A percentile compares a stretch with the other conserved stretches of the same genome.
These are phyloP conservation scores for Atherinosoma microstoma DNA, from an alignment of 2,797 vertebrate genomes.

Conservation along the genomic window DNA sequence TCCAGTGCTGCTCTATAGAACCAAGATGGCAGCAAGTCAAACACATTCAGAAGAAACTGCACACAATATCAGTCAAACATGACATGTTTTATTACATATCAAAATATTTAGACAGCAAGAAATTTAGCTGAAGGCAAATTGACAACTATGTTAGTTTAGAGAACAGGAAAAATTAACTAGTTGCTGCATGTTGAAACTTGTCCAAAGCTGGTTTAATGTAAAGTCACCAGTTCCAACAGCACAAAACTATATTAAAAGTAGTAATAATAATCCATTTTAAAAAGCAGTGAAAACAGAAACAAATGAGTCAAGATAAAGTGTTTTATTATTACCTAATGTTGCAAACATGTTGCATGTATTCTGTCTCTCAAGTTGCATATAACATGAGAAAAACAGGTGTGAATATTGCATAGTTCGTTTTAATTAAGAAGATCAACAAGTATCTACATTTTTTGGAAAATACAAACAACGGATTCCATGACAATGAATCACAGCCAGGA, in stretches of 20 bases:
- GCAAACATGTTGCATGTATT: background rate
- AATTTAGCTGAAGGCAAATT: too few relatives aligned
- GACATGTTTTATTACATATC: constrained; percentile 25
- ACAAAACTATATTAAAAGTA: background rate
- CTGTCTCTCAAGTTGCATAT: background rate
- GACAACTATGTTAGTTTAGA: background rate
- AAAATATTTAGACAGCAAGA: constrained; percentile 6
- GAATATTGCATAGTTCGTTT: background rate
- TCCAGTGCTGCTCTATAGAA: constrained; percentile 68
- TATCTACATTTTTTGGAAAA: background rate
- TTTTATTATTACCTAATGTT: background rate
- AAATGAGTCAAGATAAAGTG: background rate
- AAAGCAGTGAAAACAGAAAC: background rate
- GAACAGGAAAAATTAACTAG: background rate
- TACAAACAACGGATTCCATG: background rate
- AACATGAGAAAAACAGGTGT: too few relatives aligned
- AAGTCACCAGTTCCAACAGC: background rate
- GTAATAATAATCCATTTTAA: background rate
- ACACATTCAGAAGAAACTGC: constrained; percentile 33
- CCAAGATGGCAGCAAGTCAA: constrained; percentile 72
- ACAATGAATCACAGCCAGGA: background rate
- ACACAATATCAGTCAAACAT: constrained; percentile 29
- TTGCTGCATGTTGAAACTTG: background rate
- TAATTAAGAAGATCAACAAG: background rate
- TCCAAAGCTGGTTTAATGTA: background rate